Evolutionary conservation across 2,797 vertebrate species (phyloP).

Genomic region (Micrastur ruficollis): DNA sequence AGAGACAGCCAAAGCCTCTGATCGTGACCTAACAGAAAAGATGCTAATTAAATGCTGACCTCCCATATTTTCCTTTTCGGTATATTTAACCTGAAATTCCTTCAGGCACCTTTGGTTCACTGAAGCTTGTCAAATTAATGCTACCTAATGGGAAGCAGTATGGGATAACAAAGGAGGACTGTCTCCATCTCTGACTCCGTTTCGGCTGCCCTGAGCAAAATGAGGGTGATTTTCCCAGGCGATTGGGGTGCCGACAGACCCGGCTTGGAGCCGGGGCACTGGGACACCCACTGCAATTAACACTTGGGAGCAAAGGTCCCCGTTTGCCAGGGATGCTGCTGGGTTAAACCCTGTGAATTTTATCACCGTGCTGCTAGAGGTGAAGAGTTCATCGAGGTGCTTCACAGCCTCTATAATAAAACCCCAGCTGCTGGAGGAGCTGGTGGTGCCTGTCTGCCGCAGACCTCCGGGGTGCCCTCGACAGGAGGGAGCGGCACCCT

Average conservation of each 20-base stretch:
- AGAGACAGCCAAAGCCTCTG: conserved; percentile 17
- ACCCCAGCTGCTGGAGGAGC: neutral
- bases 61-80: conserved; percentile 45
- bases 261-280: neutral
- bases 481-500: neutral
- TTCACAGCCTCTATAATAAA: neutral
- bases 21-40: conserved; percentile 22
- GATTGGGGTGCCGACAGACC: neutral
- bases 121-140: conserved; percentile 52
- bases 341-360: neutral
- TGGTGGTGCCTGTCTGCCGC: neutral
- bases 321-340: neutral
- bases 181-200: neutral
- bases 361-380: neutral
- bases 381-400: neutral
- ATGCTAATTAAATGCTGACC: conserved; percentile 54
- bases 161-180: conserved; percentile 35
- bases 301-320: neutral
- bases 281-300: neutral
- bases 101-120: conserved; percentile 40
- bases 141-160: conserved; percentile 20
- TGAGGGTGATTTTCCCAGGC: neutral
- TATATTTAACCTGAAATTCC: conserved; percentile 68
- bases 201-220: neutral
- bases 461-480: rapidly evolving